These are phyloP conservation scores for Eulemur albifrons DNA, from an alignment of 2,797 vertebrate species.

Conservation along the genomic window DNA sequence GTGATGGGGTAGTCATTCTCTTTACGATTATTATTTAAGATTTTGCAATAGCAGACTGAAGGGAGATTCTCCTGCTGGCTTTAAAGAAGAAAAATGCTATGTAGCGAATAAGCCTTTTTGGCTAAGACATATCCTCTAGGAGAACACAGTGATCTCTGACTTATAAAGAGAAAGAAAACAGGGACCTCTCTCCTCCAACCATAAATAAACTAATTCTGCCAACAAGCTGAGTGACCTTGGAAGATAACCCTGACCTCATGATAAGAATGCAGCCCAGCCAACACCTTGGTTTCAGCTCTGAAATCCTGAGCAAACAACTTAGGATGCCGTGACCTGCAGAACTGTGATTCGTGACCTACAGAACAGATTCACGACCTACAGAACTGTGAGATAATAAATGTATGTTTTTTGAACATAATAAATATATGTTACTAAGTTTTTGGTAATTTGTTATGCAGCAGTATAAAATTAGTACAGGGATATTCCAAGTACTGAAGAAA, in stretches of 20 bases:
- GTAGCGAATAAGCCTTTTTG: not conserved
- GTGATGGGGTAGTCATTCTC: not conserved
- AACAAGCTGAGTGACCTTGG: not conserved
- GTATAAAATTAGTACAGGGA: not conserved
- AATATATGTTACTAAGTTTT: not conserved
- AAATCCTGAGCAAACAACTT: not conserved
- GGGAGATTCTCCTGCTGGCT: not conserved
- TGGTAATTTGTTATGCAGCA: not conserved
- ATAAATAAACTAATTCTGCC: not conserved
- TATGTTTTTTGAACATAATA: not conserved
- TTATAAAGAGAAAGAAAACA: not conserved
- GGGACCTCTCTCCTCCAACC: accelerated
- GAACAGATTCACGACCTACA: not conserved
- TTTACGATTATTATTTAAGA: not conserved
- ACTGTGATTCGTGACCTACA: not conserved
- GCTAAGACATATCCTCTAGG: not conserved
- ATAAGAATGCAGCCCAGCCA: not conserved
- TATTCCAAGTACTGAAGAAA: not conserved
- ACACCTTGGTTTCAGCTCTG: not conserved
- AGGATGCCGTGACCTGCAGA: not conserved
- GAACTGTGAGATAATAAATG: not conserved
- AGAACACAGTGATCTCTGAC: not conserved
- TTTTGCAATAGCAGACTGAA: not conserved
- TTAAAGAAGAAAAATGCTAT: not conserved
- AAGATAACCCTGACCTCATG: not conserved